Base-by-base conservation (phyloP, 1,140 invertebrate genomes). In the Leucophenga varia region DNA sequence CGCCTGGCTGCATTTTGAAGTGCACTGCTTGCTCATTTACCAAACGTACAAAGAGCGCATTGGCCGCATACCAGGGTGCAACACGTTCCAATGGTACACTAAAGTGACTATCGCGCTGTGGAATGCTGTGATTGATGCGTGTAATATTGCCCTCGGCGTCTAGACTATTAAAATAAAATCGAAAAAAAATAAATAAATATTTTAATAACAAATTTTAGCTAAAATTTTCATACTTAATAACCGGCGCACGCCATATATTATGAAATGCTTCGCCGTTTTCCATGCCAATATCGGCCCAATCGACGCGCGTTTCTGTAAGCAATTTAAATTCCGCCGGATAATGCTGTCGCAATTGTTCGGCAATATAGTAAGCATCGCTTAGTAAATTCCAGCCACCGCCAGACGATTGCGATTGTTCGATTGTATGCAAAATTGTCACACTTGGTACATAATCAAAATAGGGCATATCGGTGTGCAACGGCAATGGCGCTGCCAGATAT, bases 381-480 rank as follows among this genome's bases (percentile, higher is more conserved):
- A 87, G 59, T 21, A 81, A 61, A 58, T 83, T 86, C 43, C 82
- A 79, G 0, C 83, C 85, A 0, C 84, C 86, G 0, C 85, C 84
- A 2, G 77, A 52, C 8, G 79, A 79, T 12, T 76, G 57, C 4
- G 82, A 81, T 70, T 88, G 86, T n/a, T 80, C 78, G 17, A 87
- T 57, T 56, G 83, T 87, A 47, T 87, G 86, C 5, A 88, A 64
- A 38, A 86, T 60, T 43, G 84, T 85, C 0, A 82, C 80, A 34
- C 85, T 83, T 0, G 86, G 86, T 39, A 80, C 82, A 52, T 87
- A 86, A 52, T 85, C 81, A 50, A 87, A 88, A 52, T 87, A 88
- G 1, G 86, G 86, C 50, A 88, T 75, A 63, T 87, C 85, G 6
- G 81, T 83, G 58, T 87, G 85, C 34, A 87, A 73, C 48, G 85